phyloP scores from a whole-genome alignment of 2,113 vertebrate species.

The Planiliza haematocheilus region DNA sequence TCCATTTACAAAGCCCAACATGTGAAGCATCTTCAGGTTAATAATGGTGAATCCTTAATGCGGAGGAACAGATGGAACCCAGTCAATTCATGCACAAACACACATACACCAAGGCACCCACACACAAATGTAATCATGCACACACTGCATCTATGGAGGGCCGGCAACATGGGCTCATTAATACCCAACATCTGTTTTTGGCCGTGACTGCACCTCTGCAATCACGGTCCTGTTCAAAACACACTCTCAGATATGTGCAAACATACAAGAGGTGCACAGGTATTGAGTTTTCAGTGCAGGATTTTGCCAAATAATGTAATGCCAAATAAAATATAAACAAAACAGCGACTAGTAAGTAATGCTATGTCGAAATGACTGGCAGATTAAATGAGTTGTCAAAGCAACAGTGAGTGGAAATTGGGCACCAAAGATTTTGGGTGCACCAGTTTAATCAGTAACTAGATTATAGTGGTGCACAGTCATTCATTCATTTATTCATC shows the following conservation, averaged over 20 bases:
- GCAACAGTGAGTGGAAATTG: background rate
- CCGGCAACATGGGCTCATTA: constrained; percentile 64
- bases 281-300: too few species aligned
- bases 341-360: background rate
- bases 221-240: constrained; percentile 27
- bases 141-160: constrained; percentile 27
- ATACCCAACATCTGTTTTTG: constrained; percentile 69
- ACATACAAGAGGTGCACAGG: background rate
- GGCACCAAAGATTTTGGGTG: background rate
- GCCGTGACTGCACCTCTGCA: constrained; percentile 21
- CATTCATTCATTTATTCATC: too few species aligned
- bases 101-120: background rate
- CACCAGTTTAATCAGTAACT: background rate
- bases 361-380: background rate
- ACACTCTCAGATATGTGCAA: background rate
- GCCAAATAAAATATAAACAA: background rate
- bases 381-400: background rate
- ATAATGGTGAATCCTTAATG: constrained; percentile 48
- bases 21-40: constrained; percentile 30
- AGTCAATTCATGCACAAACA: constrained; percentile 22
- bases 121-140: constrained; percentile 7
- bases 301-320: too few species aligned
- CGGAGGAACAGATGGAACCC: constrained; percentile 60
- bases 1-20: constrained; percentile 21
- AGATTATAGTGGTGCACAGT: background rate